Conservation (phyloP, 2,113 vertebrate genomes). For the Malurus alboscapulatus region DNA sequence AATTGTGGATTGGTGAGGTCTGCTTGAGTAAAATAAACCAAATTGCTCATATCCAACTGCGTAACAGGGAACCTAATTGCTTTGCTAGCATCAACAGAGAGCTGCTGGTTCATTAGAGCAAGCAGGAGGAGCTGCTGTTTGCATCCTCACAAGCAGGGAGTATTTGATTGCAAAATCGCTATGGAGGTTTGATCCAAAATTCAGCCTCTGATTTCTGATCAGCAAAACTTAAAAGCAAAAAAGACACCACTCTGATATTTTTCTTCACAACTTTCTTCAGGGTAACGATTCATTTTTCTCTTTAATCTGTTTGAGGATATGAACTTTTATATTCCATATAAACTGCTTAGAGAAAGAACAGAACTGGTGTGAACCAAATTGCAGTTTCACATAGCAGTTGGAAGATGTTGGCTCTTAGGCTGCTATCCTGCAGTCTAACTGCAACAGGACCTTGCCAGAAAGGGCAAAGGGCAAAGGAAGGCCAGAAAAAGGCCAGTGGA, state of each 20-base stretch:
- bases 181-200: background rate
- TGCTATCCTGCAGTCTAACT: background rate
- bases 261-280: slow-evolving; percentile 1
- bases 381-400: background rate
- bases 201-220: slow-evolving; percentile 35
- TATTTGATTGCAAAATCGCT: background rate
- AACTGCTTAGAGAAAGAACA: background rate
- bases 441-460: background rate
- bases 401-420: background rate
- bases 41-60: background rate
- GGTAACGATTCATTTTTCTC: slow-evolving; percentile 10
- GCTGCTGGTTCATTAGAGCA: background rate
- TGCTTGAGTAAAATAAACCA: background rate
- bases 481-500: background rate
- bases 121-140: background rate
- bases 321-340: background rate
- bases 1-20: slow-evolving; percentile 10
- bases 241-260: background rate
- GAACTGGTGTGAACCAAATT: background rate
- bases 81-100: slow-evolving; percentile 14
- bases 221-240: slow-evolving; percentile 26
- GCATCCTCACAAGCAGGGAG: background rate
- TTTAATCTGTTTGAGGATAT: slow-evolving; percentile 6
- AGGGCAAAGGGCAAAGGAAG: background rate
- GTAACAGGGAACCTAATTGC: slow-evolving; percentile 11